phyloP scores from a whole-genome alignment of 2,888 invertebrate genomes.

The Dione vanillae region DNA sequence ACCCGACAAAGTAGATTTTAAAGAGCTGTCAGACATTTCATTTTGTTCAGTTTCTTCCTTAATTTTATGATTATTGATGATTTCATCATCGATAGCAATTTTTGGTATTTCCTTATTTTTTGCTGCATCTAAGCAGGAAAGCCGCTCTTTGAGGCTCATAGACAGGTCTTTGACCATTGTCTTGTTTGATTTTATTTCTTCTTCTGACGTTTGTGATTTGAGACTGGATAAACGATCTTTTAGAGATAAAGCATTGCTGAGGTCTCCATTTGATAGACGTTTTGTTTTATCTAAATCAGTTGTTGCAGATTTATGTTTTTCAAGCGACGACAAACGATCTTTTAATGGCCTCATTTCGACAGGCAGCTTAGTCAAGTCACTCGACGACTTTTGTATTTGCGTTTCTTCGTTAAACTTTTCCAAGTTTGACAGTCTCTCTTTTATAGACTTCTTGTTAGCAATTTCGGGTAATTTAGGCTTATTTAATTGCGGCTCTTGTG shows the following conservation, averaged over 20 bases:
- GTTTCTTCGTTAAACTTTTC: conserved; percentile 86
- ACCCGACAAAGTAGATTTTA: conserved; percentile 72
- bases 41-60: conserved; percentile 57
- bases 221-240: conserved; percentile 79
- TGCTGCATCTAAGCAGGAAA: conserved; percentile 79
- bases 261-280: conserved; percentile 75
- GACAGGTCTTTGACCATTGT: conserved; percentile 79
- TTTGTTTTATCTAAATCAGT: conserved; percentile 77
- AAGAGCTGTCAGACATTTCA: conserved; percentile 64
- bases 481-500: conserved; percentile 77
- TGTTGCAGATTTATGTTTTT: conserved; percentile 80
- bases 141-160: conserved; percentile 81
- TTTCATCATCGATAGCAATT: conserved; percentile 72
- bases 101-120: conserved; percentile 79
- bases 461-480: conserved; percentile 86
- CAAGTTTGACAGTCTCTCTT: conserved; percentile 88
- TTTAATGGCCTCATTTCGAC: conserved; percentile 86
- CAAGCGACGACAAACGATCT: conserved; percentile 86
- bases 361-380: conserved; percentile 79
- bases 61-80: conserved; percentile 59
- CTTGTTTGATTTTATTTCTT: conserved; percentile 68
- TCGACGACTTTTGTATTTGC: conserved; percentile 72
- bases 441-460: conserved; percentile 87
- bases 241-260: conserved; percentile 71
- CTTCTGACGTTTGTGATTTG: conserved; percentile 76